Percentiles rank a stretch among this genome's conserved stretches.
Evolutionary conservation across 2,797 vertebrate species (phyloP).

Genomic region (Tadarida brasiliensis): DNA sequence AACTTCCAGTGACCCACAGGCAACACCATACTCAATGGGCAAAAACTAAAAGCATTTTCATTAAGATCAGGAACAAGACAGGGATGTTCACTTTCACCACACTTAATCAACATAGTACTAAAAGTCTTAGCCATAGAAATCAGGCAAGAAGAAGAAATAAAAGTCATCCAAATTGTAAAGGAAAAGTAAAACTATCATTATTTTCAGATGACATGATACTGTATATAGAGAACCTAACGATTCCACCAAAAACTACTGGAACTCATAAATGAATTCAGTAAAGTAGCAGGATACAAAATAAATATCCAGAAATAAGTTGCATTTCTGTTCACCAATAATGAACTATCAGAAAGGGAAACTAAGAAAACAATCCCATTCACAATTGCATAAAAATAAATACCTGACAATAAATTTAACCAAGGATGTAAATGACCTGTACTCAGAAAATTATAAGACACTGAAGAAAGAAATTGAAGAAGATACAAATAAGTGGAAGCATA

Average conservation of each 20-base stretch:
- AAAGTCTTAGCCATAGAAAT: neutral
- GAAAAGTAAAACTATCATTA: neutral
- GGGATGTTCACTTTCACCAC: no score
- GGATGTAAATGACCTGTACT: neutral
- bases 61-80: no score
- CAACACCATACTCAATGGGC: neutral
- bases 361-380: neutral
- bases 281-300: neutral
- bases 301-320: neutral
- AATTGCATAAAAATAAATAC: neutral
- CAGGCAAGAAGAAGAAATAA: neutral
- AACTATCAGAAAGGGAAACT: neutral
- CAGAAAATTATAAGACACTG: neutral
- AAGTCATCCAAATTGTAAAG: neutral
- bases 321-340: neutral
- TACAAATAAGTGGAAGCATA: neutral
- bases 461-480: neutral
- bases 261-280: neutral
- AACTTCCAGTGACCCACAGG: neutral
- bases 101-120: no score
- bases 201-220: neutral
- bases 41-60: neutral
- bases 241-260: neutral
- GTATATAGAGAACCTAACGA: neutral
- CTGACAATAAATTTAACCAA: neutral